These are phyloP conservation scores for Polydrusus tereticollis DNA, from an alignment of 2,888 invertebrate genomes.

Conservation along the genomic window DNA sequence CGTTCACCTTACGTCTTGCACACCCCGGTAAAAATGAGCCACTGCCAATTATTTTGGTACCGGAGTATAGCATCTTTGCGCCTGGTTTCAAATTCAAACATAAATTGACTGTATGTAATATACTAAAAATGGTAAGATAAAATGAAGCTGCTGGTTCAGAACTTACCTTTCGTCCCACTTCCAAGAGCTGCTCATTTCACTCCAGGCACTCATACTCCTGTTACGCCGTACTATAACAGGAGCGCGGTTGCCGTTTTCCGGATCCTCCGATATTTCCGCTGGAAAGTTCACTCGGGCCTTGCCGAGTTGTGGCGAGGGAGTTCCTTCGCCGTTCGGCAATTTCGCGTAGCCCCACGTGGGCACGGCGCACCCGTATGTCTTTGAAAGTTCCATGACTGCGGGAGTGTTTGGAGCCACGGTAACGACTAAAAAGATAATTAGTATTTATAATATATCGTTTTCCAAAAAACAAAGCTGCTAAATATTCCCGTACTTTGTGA, in stretches of 20 bases:
- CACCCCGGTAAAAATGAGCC: too few species aligned
- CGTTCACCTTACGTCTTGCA: too few species aligned
- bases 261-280: constrained; percentile 69
- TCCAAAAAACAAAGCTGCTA: too few species aligned
- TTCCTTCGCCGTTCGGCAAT: constrained; percentile 64
- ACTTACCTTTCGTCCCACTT: constrained; percentile 81
- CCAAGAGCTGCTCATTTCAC: constrained; percentile 87
- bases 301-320: constrained; percentile 57
- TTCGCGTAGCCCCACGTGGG: constrained; percentile 67
- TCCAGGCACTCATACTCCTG: constrained; percentile 89
- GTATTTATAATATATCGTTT: too few species aligned
- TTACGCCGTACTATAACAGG: constrained; percentile 68
- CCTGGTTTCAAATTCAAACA: too few species aligned
- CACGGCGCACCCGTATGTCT: too few species aligned
- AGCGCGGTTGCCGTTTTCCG: constrained; percentile 64
- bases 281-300: constrained; percentile 78
- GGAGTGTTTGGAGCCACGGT: constrained; percentile 41
- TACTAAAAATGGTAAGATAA: too few species aligned
- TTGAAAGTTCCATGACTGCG: too few species aligned
- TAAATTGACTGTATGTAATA: too few species aligned
- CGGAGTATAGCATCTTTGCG: too few species aligned
- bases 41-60: too few species aligned
- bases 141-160: neutral
- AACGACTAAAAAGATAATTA: neutral
- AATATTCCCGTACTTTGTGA: too few species aligned